These are phyloP conservation scores for Serilophus lunatus DNA, from an alignment of 2,113 vertebrate genomes.

Conservation along the genomic window DNA sequence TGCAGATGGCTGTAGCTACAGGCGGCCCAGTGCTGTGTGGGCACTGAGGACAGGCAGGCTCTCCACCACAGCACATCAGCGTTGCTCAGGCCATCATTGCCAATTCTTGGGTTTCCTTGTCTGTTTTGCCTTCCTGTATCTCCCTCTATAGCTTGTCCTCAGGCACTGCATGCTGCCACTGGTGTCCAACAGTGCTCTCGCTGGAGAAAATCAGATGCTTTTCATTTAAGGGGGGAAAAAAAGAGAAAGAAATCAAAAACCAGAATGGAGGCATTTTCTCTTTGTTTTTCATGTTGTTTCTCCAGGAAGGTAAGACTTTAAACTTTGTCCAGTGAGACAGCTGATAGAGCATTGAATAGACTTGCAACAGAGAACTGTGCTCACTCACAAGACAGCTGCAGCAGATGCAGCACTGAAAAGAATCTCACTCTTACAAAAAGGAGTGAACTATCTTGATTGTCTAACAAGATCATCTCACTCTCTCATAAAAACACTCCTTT, in stretches of 20 bases:
- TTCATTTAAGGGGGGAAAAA: background rate
- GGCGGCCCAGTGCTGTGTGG: background rate
- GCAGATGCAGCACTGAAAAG: background rate
- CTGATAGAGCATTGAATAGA: background rate
- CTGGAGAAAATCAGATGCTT: background rate
- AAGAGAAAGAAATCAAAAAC: background rate
- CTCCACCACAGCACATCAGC: background rate
- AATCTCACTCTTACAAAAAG: background rate
- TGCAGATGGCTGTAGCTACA: background rate
- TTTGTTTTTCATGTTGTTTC: background rate
- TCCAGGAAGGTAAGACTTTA: background rate
- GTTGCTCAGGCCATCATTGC: background rate
- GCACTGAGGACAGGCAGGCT: background rate
- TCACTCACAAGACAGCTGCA: background rate
- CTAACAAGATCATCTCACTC: background rate
- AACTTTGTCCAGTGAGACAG: background rate
- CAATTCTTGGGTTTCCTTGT: background rate
- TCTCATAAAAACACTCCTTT: background rate
- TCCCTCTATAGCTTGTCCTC: background rate
- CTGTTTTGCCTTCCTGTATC: background rate
- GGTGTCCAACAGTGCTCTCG: background rate
- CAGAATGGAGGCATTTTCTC: background rate
- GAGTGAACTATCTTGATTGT: background rate
- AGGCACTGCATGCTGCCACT: background rate
- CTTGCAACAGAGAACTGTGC: background rate